Base-by-base conservation (phyloP, 2,888 invertebrate species). In the Drosophila yooni region DNA sequence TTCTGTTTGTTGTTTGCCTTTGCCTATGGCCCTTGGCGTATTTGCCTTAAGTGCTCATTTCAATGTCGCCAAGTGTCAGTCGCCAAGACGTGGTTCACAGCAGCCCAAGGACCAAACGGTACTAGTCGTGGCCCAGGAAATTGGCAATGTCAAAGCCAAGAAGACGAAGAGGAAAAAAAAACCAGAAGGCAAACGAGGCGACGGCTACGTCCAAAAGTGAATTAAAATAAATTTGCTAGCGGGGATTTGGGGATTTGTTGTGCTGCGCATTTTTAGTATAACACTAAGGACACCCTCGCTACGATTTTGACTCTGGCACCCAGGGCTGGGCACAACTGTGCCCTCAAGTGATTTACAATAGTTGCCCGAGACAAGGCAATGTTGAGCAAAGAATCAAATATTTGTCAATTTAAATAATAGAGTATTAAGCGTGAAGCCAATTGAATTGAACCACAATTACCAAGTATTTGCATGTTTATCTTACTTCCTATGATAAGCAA, bases 141-240 rank as follows among this genome's bases (percentile, higher is more conserved):
- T 85, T 85, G 88, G 79, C 81, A 88, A 81, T 79, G 89, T 74
- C 70, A 86, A 80, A 86, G 76, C 74, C 73, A 79, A 81, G 65
- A 65, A 62, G 2, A 46, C 51, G 13, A 31, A 8, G 27, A 31
- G 27, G 15, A 70, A 43, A 33, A 60, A 62, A 69, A 58, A 59
- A 38, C 59, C 52, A 57, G 59, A 50, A 64, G 51, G 40, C 59
- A 67, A 65, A 66, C 57, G 52, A 66, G 68, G 70, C 69, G 70
- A 76, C 68, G 81, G 74, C 81, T 63, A 68, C 72, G 86, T 85
- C 87, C 77, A 88, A 87, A 87, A 89, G 87, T 87, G 87, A 87
- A 87, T 87, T 87, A 87, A 87, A 89, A 89, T 87, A 87, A 87
- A 87, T 87, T 89, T 87, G 88, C 89, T 87, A 65, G 89, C 88